These are phyloP conservation scores for Drosophila arawakana DNA, from an alignment of 1,140 invertebrate species.

Conservation along the genomic window DNA sequence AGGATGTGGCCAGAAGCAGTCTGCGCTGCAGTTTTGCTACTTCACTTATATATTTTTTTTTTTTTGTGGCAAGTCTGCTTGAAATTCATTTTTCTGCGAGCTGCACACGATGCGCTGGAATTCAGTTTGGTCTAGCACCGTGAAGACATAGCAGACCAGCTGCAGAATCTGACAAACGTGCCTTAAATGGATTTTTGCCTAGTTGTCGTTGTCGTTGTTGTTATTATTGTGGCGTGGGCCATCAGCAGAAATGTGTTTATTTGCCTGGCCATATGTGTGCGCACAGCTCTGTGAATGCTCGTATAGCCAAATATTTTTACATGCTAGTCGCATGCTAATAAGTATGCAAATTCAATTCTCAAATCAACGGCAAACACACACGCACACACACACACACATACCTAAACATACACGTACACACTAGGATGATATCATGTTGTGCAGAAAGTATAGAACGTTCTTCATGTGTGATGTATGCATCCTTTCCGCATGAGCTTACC, in stretches of 20 bases:
- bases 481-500: conserved; percentile 27
- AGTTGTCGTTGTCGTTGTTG: conserved; percentile 30
- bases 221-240: conserved; percentile 2
- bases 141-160: background rate
- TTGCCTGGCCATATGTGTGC: conserved; percentile 26
- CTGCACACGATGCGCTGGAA: conserved; percentile 57
- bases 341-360: conserved; percentile 73
- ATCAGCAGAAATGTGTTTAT: conserved; percentile 48
- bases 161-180: background rate
- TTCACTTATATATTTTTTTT: conserved; percentile 13
- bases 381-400: background rate
- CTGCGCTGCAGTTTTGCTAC: conserved; percentile 6
- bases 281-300: background rate
- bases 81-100: conserved; percentile 73
- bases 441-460: background rate
- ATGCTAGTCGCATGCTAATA: conserved; percentile 52
- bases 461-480: conserved; percentile 8
- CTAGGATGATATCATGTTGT: background rate
- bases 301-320: conserved; percentile 37
- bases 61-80: conserved; percentile 44
- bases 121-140: conserved; percentile 15
- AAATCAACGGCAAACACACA: conserved; percentile 59
- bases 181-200: conserved; percentile 60
- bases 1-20: background rate
- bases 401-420: background rate